phyloP scores from a whole-genome alignment of 1,140 invertebrate genomes.

The Ceratina japonica region DNA sequence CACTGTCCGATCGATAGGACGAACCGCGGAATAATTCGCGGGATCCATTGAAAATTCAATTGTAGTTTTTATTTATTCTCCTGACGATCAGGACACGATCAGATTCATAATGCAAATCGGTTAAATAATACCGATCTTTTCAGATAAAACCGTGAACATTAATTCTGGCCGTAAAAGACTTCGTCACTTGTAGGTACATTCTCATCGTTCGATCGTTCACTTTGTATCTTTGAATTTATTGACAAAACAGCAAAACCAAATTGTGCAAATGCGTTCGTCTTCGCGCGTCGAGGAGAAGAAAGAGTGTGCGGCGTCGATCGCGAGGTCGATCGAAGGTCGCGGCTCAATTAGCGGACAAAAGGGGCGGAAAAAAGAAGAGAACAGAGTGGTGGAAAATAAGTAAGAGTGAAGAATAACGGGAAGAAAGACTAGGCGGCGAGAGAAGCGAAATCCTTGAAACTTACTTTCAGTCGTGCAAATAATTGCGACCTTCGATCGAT shows the following conservation, averaged over 20 bases:
- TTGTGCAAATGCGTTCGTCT: background rate
- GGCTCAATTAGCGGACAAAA: background rate
- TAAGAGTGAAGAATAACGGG: background rate
- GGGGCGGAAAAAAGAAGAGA: background rate
- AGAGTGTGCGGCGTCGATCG: constrained; percentile 12
- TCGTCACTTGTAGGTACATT: too few relatives aligned
- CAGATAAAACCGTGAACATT: too few relatives aligned
- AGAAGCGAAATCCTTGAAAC: constrained; percentile 28
- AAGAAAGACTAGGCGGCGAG: background rate
- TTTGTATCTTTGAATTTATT: too few relatives aligned
- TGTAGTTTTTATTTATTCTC: too few relatives aligned
- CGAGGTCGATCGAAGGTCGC: constrained; percentile 16
- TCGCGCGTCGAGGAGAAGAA: constrained; percentile 2
- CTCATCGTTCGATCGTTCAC: too few relatives aligned
- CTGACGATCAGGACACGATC: too few relatives aligned
- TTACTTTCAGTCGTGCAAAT: constrained; percentile 27
- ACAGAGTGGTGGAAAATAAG: background rate
- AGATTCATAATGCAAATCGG: too few relatives aligned
- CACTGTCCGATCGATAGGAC: too few relatives aligned
- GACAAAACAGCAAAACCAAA: background rate
- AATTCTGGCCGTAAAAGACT: too few relatives aligned
- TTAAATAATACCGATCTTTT: too few relatives aligned
- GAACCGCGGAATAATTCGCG: too few relatives aligned
- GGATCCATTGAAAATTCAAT: background rate
- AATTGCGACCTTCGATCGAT: constrained; percentile 42